Evolutionary conservation across 2,113 vertebrate genomes (phyloP).

Genomic region (Lepisosteus oculatus): DNA sequence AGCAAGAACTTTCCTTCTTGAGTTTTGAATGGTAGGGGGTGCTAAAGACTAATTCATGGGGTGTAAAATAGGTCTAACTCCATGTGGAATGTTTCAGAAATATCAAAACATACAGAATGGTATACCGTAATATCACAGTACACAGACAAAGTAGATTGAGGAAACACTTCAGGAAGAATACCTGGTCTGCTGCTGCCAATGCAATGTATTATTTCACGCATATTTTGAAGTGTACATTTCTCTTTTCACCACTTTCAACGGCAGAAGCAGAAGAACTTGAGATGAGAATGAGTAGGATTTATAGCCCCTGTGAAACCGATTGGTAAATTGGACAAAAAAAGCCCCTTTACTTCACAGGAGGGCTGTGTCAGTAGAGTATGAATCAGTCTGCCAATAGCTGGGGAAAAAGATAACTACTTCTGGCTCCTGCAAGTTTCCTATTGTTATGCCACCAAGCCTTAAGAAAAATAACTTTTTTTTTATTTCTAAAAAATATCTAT

Average conservation of each 20-base stretch:
- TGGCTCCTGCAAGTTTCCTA: too few species aligned
- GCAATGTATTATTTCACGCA: neutral
- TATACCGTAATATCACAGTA: too few species aligned
- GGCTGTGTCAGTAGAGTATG: neutral
- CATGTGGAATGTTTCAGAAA: too few species aligned
- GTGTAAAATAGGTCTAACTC: neutral
- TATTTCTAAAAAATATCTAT: too few species aligned
- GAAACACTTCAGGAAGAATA: neutral
- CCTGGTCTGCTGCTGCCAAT: neutral
- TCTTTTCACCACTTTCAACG: conserved; percentile 13
- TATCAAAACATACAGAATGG: too few species aligned
- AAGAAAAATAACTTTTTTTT: too few species aligned
- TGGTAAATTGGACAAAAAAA: conserved; percentile 4
- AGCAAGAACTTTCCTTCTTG: neutral
- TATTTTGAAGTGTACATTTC: conserved; percentile 1
- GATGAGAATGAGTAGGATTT: conserved; percentile 7
- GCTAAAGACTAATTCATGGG: neutral
- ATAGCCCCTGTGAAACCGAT: conserved; percentile 1
- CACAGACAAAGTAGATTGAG: too few species aligned
- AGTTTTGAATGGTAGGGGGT: conserved; percentile 3
- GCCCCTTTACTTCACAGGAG: neutral
- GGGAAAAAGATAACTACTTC: neutral
- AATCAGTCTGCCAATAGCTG: neutral
- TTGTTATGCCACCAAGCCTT: too few species aligned
- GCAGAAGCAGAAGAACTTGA: conserved; percentile 9